Evolutionary conservation across 92 coral and sea anemone genomes (phyloP).

Genomic region (Umimayanthus kanabou): DNA sequence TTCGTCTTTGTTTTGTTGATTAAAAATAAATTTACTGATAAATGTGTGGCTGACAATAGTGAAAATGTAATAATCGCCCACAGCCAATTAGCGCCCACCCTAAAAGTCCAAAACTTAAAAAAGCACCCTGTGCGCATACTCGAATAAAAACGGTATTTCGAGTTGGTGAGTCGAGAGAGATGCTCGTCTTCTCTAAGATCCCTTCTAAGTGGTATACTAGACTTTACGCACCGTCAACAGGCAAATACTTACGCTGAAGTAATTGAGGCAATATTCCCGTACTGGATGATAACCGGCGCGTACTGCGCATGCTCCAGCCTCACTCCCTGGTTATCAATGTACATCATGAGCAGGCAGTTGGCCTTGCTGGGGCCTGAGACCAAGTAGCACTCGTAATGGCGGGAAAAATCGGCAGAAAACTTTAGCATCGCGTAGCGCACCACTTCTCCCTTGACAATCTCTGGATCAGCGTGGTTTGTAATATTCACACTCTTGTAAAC

Average conservation of each 20-base stretch:
- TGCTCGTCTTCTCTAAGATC: too few relatives aligned
- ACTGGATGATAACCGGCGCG: neutral
- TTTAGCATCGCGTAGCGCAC: conserved; percentile 55
- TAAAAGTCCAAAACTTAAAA: too few relatives aligned
- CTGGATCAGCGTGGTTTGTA: conserved; percentile 44
- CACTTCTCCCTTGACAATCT: conserved; percentile 57
- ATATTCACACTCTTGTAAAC: conserved; percentile 50
- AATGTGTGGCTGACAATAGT: too few relatives aligned
- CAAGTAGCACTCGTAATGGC: conserved; percentile 66
- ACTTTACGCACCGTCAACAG: too few relatives aligned
- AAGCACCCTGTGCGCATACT: too few relatives aligned
- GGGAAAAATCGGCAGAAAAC: conserved; percentile 79
- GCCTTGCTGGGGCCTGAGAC: conserved; percentile 78
- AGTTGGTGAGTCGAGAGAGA: too few relatives aligned
- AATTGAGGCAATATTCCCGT: conserved; percentile 19
- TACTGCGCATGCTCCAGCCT: neutral
- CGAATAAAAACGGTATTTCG: too few relatives aligned
- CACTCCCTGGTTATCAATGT: conserved; percentile 45
- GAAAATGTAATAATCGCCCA: too few relatives aligned
- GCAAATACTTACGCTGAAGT: conserved; percentile 6
- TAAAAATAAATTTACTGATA: too few relatives aligned
- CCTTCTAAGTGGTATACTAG: too few relatives aligned
- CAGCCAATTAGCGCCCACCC: too few relatives aligned
- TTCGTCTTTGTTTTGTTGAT: too few relatives aligned
- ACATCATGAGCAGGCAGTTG: conserved; percentile 51